Evolutionary conservation across 2,797 vertebrate species (phyloP), one percentile per base, ranked within the genome.

Genomic region (Coracias cyanogaster): DNA sequence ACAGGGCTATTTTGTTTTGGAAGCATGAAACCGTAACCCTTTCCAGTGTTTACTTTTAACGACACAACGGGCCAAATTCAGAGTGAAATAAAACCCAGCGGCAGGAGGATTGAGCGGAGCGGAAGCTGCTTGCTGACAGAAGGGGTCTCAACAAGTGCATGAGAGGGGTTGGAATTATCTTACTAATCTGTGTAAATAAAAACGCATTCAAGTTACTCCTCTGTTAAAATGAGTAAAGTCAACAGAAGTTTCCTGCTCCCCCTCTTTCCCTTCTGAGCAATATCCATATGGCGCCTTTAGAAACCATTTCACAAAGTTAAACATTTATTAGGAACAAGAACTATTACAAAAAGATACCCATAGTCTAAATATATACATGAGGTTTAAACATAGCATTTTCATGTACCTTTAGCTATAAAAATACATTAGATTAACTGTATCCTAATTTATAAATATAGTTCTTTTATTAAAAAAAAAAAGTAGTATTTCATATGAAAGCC

Each of bases 361-460:
- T 96, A 89, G 97, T 97, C 97, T 98, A 98, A 96, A 97, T 98
- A 98, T 98, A 97, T 98, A 98, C 97, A 97, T 97, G 97, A 97
- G 96, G 97, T 97, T 98, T 97, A 98, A 97, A 98, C 94, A 82
- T 97, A 97, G 82, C 90, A 94, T 97, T 97, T 98, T 97, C 97
- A 97, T 94, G 96, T 98, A 98, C 97, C 97, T 96, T 98, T 93
- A 97, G 94, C 97, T 98, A 98, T 97, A 98, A 98, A 98, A 98
- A 98, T 98, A 98, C 97, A 96, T 97, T 97, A 96, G 97, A 98
- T 97, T 98, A 98, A 97, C 95, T 97, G 96, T 82, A 96, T 96
- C 97, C 97, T 98, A 97, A 95, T 98, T 97, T 96, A 98, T 98
- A 98, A 98, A 98, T 98, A 98, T 97, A 96, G 90, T 86, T 94